Evolutionary conservation across 2,797 vertebrate genomes (phyloP), one percentile per base, ranked within the genome.

Genomic region (Pelodytes ibericus): DNA sequence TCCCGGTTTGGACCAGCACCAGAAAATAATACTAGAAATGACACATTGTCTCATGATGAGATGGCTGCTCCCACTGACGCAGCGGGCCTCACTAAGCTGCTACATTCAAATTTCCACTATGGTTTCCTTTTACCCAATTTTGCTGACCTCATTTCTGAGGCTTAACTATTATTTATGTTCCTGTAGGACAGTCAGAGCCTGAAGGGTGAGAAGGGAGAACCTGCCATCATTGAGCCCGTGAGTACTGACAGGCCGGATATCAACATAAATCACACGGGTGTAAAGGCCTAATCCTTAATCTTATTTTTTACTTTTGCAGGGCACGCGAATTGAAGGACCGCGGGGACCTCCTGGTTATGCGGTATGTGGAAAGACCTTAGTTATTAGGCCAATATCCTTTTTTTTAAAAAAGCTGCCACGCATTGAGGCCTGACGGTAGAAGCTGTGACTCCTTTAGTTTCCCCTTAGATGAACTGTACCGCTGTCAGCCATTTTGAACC

Each of bases 121-220:
- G 6, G 16, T 18, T 49, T 15, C n/a, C 6, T 53, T 53, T 53
- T 53, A 8, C 7, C 4, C 8, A 16, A 16, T 2, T n/a, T 47
- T 15, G 20, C 5, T 53, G 4, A 20, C 6, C 24, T 53, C n/a
- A 11, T 20, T 39, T 60, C 0, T 27, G 6, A 7, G n/a, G 15
- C 3, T 31, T 2, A 9, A 6, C 7, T 61, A 13, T 18, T 61
- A 13, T 49, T 69, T 29, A 6, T 69, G 29, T 53, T 18, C 3
- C 20, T n/a, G 6, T 24, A 71, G 69, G 25, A 61, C 0, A 41
- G 30, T 5, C 27, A 78, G 31, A 79, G 64, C n/a, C 3, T 71
- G 80, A 97, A 97, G 80, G 96, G 96, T 47, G 87, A 94, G 65
- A 98, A 98, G 81, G 96, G 96, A 49, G 95, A 97, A 16, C 90